A percentile compares a stretch with the other conserved stretches of the same genome.
Conservation (phyloP, 2,797 vertebrate genomes). For the Hydrocynus forskahlii region DNA sequence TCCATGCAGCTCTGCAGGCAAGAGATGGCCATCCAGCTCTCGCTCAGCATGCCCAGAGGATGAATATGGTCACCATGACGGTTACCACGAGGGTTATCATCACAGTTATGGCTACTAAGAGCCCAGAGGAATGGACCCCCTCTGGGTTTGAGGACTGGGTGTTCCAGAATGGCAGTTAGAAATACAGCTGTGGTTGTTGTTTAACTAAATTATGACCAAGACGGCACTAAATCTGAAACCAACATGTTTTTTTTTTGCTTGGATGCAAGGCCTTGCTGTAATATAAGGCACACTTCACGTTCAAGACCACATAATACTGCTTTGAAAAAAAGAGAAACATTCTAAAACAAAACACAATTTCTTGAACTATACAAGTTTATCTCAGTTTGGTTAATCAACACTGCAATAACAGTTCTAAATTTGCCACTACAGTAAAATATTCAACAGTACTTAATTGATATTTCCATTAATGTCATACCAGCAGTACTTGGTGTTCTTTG, state of each 20-base stretch:
- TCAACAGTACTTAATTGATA: neutral
- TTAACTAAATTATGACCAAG: neutral
- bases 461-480: neutral
- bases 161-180: neutral
- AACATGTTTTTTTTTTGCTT: neutral
- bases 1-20: slow-evolving; percentile 90
- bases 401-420: neutral
- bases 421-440: neutral
- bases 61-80: slow-evolving; percentile 84
- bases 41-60: slow-evolving; percentile 86
- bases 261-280: too few species aligned
- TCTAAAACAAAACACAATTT: too few species aligned
- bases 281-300: neutral
- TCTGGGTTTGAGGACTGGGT: neutral
- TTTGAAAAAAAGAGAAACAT: neutral
- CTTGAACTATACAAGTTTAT: neutral
- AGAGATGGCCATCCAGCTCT: slow-evolving; percentile 90
- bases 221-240: slow-evolving; percentile 12
- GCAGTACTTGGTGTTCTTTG: too few species aligned
- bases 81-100: slow-evolving; percentile 82
- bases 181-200: neutral
- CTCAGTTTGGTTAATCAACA: neutral
- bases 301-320: neutral
- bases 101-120: slow-evolving; percentile 84
- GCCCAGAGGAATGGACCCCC: neutral